These are phyloP conservation scores for Orientallactaga sibirica DNA, from an alignment of 2,797 vertebrate species.

Conservation along the genomic window DNA sequence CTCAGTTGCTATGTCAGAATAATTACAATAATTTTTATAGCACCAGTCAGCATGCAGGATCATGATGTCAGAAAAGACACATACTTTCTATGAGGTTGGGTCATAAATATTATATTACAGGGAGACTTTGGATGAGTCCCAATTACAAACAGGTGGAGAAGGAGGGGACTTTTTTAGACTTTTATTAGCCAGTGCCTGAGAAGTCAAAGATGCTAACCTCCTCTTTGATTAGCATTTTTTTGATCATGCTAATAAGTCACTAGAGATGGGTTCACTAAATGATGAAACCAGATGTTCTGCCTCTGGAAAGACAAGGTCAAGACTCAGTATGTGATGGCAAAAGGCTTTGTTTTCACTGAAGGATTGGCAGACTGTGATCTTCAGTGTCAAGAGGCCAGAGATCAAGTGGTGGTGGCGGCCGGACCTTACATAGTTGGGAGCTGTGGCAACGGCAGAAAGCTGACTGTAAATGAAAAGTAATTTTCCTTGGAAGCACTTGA, in stretches of 20 bases:
- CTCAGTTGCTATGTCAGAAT: slow-evolving; percentile 47
- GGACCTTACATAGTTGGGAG: slow-evolving; percentile 3
- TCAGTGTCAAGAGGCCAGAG: slow-evolving; percentile 40
- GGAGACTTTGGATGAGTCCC: slow-evolving; percentile 39
- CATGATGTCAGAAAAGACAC: slow-evolving; percentile 37
- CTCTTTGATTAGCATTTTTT: slow-evolving; percentile 65
- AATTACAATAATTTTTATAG: slow-evolving; percentile 28
- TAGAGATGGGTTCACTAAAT: slow-evolving; percentile 13
- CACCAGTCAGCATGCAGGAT: slow-evolving; percentile 42
- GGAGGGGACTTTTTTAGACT: background rate
- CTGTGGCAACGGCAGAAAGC: background rate
- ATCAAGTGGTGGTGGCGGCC: background rate
- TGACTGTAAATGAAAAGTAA: slow-evolving; percentile 49
- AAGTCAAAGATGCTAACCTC: slow-evolving; percentile 66
- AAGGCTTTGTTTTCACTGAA: slow-evolving; percentile 38
- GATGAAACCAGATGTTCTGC: background rate
- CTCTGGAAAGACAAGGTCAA: slow-evolving; percentile 41
- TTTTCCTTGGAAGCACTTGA: slow-evolving; percentile 62
- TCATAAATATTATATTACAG: slow-evolving; percentile 53
- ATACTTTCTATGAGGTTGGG: slow-evolving; percentile 2
- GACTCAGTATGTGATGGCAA: background rate
- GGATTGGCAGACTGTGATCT: background rate
- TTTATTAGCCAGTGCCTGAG: slow-evolving; percentile 65
- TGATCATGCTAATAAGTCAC: slow-evolving; percentile 65
- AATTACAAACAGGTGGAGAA: slow-evolving; percentile 27